Base-by-base conservation (phyloP, 2,797 vertebrate species). In the Danio albolineatus region DNA sequence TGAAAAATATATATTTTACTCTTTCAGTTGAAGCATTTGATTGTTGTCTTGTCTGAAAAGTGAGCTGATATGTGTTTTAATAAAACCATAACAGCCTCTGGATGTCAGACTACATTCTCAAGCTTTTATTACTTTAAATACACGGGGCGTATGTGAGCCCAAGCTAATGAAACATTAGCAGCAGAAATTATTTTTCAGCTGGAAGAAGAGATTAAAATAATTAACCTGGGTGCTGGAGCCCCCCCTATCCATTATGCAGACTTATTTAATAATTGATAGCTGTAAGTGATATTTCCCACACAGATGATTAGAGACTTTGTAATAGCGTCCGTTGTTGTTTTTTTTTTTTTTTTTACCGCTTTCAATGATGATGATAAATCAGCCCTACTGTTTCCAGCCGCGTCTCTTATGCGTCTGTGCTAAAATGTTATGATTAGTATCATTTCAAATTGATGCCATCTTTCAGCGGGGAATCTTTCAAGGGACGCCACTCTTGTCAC, bases 251-350 rank as follows among this genome's bases (percentile, higher is more conserved):
- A 84, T 84, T 80, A 84, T 82, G 64, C 73, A 66, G 38, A 9
- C 67, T 74, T 77, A 73, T 67, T 84, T 66, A 86, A 86, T 86
- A 86, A 86, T 86, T 86, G 51, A 86, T 56, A 10, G 76, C n/a
- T 44, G 43, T 86, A 83, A 86, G 81, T 82, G 72, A 80, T 82
- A 79, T 79, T 79, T 85, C 76, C 79, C 61, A 51, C 73, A 73
- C 72, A 59, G 54, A 74, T 81, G 56, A 84, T 80, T 73, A 41
- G 66, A 79, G 76, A 78, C 46, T 73, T 70, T 79, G 21, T 65
- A 78, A 78, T 54, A 39, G 62, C 38, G n/a, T 83, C 72, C 43
- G 17, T 73, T 28, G 44, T 61, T 28, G 28, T 51, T 46, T 51
- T 51, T 12, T 75, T 79, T 28, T 28, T 51, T 46, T 51, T 51